Percentiles rank a stretch among this genome's conserved stretches.
These are phyloP conservation scores for Podiceps cristatus DNA, from an alignment of 2,113 vertebrate species.

Conservation along the genomic window DNA sequence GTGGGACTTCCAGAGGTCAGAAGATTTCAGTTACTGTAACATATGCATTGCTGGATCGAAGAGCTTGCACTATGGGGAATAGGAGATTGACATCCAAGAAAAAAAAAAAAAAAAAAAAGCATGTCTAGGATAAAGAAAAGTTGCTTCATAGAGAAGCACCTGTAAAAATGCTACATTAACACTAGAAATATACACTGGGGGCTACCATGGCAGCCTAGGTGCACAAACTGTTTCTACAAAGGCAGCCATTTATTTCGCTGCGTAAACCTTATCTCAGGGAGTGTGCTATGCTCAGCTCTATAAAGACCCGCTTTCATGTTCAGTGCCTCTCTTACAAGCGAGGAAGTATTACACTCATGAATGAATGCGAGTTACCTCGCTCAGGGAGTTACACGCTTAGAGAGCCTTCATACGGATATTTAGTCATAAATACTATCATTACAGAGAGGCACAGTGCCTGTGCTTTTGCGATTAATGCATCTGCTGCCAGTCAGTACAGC, in stretches of 20 bases:
- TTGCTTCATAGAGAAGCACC: neutral
- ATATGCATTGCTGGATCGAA: neutral
- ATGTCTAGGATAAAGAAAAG: neutral
- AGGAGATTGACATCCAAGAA: neutral
- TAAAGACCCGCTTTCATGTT: neutral
- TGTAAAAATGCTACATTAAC: conserved; percentile 43
- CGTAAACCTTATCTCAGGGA: neutral
- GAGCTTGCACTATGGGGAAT: neutral
- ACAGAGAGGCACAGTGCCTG: neutral
- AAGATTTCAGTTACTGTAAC: conserved; percentile 9
- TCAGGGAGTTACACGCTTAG: neutral
- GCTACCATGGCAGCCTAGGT: neutral
- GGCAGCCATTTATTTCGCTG: neutral
- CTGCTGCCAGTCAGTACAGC: neutral
- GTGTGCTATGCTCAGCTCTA: neutral
- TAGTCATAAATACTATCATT: neutral
- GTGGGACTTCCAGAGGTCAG: neutral
- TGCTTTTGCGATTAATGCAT: neutral
- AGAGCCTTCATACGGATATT: neutral
- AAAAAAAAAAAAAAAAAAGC: neutral
- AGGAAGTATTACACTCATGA: neutral
- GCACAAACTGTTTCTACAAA: neutral
- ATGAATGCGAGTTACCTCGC: neutral
- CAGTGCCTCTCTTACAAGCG: neutral
- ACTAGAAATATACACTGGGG: neutral